Percentiles rank a stretch among this genome's conserved stretches.
phyloP scores from a whole-genome alignment of 92 coral and sea anemone genomes.

The Anthopleura xanthogrammica region DNA sequence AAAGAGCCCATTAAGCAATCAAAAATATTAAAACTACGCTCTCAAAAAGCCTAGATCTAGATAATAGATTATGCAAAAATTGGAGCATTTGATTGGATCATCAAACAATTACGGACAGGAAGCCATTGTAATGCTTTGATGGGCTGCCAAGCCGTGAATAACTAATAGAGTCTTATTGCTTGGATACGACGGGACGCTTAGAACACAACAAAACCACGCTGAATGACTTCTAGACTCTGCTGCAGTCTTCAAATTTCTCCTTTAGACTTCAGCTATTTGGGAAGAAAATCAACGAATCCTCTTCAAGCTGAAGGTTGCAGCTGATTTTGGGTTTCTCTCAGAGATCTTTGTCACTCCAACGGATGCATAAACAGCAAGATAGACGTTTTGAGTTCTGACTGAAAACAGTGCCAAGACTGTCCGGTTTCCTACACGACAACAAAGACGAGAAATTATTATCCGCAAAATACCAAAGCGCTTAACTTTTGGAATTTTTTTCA shows the following conservation, averaged over 20 bases:
- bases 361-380: background rate
- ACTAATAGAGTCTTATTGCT: constrained; percentile 32
- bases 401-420: background rate
- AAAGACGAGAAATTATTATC: background rate
- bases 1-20: background rate
- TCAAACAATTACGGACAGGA: constrained; percentile 30
- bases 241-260: background rate
- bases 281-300: background rate
- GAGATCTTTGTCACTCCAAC: background rate
- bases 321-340: too few species aligned
- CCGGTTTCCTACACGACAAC: background rate
- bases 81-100: constrained; percentile 31
- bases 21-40: background rate
- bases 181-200: constrained; percentile 52
- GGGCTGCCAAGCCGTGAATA: constrained; percentile 10
- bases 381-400: background rate
- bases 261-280: background rate
- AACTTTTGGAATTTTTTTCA: background rate
- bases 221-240: background rate
- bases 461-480: background rate
- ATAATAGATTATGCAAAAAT: background rate
- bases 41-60: background rate
- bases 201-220: constrained; percentile 26
- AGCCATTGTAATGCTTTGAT: constrained; percentile 46
- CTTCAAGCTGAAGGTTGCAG: too few species aligned